Evolutionary conservation across 2,113 vertebrate species (phyloP).

Genomic region (Lycocorax pyrrhopterus): DNA sequence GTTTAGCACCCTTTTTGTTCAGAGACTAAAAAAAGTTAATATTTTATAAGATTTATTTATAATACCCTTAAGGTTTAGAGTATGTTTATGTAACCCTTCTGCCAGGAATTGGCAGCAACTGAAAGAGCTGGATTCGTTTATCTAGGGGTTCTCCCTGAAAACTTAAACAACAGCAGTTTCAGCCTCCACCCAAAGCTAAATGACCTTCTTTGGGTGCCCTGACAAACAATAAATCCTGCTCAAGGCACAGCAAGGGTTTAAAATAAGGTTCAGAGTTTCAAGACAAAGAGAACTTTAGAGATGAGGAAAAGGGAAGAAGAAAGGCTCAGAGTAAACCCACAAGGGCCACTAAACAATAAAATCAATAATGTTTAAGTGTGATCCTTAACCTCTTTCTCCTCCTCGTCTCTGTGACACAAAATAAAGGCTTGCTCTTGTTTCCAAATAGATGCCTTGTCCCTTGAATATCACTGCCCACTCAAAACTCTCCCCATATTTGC

Average conservation of each 20-base stretch:
- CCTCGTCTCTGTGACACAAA: background rate
- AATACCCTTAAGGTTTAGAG: conserved; percentile 48
- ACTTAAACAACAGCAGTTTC: conserved; percentile 52
- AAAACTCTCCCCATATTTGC: background rate
- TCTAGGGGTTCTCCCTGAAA: conserved; percentile 52
- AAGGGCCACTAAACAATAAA: background rate
- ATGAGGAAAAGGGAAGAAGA: background rate
- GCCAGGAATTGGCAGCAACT: conserved; percentile 48
- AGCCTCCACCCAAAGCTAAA: conserved; percentile 56
- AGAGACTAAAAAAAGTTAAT: conserved; percentile 22
- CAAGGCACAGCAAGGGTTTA: conserved; percentile 23
- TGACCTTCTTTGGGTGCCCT: conserved; percentile 50
- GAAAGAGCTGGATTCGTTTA: conserved; percentile 59
- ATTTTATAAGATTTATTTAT: conserved; percentile 63
- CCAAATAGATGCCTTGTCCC: background rate
- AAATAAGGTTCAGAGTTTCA: background rate
- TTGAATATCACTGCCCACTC: background rate
- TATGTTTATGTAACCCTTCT: conserved; percentile 62
- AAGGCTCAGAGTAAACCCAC: background rate
- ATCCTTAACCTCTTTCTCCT: background rate
- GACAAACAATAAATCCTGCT: conserved; percentile 47
- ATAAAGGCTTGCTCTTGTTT: background rate
- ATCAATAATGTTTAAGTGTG: background rate
- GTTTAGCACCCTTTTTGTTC: conserved; percentile 17
- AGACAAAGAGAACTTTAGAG: conserved; percentile 3